Evolutionary conservation across 2,888 invertebrate species (phyloP).

Genomic region (Choristoneura rosaceana): DNA sequence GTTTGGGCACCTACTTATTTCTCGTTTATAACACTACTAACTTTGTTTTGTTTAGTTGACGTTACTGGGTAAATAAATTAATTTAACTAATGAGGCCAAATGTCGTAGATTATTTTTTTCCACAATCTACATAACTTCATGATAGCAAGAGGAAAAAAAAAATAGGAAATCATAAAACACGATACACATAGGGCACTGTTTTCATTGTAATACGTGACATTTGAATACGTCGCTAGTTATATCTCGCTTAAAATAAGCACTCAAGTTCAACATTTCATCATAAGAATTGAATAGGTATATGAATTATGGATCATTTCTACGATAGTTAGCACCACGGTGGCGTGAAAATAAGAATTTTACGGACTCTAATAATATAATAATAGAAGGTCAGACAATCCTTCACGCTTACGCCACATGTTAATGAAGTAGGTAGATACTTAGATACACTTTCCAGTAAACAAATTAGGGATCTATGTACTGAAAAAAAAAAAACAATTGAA

Average conservation of each 20-base stretch:
- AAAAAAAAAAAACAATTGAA: not conserved
- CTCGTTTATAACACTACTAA: not conserved
- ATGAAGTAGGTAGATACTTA: not conserved
- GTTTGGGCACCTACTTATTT: not conserved
- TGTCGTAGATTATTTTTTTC: not conserved
- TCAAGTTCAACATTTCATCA: conserved; percentile 4
- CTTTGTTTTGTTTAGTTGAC: not conserved
- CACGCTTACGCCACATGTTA: conserved; percentile 2
- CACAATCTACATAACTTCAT: not conserved
- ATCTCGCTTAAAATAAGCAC: conserved; percentile 1
- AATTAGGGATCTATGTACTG: not conserved
- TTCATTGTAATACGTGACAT: not conserved
- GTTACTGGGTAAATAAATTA: not conserved
- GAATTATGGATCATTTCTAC: not conserved
- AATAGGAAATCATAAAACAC: not conserved
- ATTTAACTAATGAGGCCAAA: not conserved
- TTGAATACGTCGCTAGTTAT: not conserved
- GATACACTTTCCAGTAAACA: not conserved
- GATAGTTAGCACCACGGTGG: not conserved
- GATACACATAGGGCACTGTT: not conserved
- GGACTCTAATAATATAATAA: not conserved
- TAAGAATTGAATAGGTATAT: conserved; percentile 10
- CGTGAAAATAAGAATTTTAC: conserved; percentile 5
- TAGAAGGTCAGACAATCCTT: conserved; percentile 7
- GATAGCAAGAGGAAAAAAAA: not conserved